These are phyloP conservation scores for Casuarius casuarius DNA, from an alignment of 2,113 vertebrate species.

Conservation along the genomic window DNA sequence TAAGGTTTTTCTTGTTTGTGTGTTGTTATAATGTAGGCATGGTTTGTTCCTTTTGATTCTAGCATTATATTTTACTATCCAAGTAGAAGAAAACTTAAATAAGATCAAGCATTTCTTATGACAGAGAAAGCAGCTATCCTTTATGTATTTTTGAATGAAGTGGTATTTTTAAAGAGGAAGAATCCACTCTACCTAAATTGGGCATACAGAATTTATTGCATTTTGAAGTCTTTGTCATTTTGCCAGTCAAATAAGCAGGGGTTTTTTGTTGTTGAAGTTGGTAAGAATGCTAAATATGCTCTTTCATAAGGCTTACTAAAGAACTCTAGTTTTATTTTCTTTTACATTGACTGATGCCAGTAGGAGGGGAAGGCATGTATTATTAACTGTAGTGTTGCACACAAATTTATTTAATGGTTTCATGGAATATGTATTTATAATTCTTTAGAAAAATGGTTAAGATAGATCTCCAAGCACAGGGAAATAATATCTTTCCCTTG, in stretches of 20 bases:
- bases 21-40: neutral
- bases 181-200: neutral
- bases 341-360: conserved; percentile 4
- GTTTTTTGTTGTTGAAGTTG: neutral
- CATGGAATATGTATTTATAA: neutral
- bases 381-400: neutral
- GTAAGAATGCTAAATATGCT: neutral
- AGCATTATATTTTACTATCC: neutral
- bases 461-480: neutral
- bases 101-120: neutral
- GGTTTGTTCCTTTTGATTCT: neutral
- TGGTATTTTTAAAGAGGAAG: neutral
- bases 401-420: conserved; percentile 2
- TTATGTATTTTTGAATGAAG: neutral
- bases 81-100: neutral
- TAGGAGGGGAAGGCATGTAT: neutral
- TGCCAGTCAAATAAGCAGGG: conserved; percentile 8
- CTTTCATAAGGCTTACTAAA: conserved; percentile 4
- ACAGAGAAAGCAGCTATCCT: neutral
- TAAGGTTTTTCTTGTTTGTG: neutral
- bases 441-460: neutral
- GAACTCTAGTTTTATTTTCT: neutral
- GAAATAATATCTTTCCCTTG: neutral
- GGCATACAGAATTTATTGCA: neutral
- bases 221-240: conserved; percentile 34